Conservation (phyloP, 1,140 invertebrate genomes). For the Microplitis mediator region DNA sequence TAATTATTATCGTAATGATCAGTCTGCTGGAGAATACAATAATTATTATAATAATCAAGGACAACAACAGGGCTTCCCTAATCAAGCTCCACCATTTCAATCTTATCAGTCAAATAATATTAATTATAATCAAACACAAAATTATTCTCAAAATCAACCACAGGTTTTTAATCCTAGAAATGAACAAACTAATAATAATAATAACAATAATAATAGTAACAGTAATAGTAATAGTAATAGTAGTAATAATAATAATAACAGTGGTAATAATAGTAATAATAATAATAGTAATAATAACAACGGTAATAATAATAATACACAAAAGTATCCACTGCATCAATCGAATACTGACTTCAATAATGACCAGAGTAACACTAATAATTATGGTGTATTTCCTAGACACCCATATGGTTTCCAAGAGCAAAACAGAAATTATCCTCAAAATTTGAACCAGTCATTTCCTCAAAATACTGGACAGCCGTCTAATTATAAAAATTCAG, state of each 20-base stretch:
- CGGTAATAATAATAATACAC: conserved; percentile 11
- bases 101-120: conserved; percentile 44
- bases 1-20: conserved; percentile 52
- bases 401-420: conserved; percentile 41
- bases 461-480: conserved; percentile 42
- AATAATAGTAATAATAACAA: too few species aligned
- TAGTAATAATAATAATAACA: too few species aligned
- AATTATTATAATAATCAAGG: conserved; percentile 55
- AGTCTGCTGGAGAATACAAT: conserved; percentile 43
- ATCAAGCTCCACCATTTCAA: conserved; percentile 48
- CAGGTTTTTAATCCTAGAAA: conserved; percentile 44
- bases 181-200: conserved; percentile 38
- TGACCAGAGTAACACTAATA: conserved; percentile 45
- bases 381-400: conserved; percentile 50
- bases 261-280: too few species aligned
- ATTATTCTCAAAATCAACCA: conserved; percentile 42
- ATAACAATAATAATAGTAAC: too few species aligned
- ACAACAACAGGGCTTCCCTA: conserved; percentile 49
- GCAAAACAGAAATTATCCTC: conserved; percentile 39
- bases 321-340: conserved; percentile 38
- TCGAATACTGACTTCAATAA: conserved; percentile 44
- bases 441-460: conserved; percentile 47
- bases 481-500: conserved; percentile 41
- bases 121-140: conserved; percentile 42
- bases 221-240: too few species aligned